phyloP scores from a whole-genome alignment of 2,113 vertebrate genomes.

The Dermatemys mawii region DNA sequence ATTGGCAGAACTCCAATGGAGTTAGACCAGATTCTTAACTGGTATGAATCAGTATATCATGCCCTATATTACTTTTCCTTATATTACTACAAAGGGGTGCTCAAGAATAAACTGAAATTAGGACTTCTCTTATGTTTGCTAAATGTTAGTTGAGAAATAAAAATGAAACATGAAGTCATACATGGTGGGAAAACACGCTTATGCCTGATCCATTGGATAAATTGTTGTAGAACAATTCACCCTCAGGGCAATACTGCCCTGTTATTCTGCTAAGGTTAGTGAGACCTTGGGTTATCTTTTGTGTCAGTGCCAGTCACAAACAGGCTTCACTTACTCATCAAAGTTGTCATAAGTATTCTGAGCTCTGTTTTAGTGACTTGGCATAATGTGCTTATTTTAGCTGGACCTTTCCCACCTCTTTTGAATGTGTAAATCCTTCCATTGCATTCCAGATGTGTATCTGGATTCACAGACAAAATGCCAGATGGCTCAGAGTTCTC shows the following conservation, averaged over 20 bases:
- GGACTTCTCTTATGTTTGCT: background rate
- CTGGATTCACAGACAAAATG: background rate
- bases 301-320: background rate
- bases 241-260: background rate
- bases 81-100: background rate
- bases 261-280: background rate
- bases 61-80: accelerated
- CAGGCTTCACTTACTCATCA: background rate
- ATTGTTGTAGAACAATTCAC: background rate
- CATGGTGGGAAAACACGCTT: background rate
- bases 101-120: background rate
- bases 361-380: background rate
- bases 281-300: background rate
- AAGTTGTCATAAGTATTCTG: background rate
- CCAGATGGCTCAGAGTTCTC: constrained; percentile 26
- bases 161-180: background rate
- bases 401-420: background rate
- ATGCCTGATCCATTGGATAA: background rate
- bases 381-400: accelerated
- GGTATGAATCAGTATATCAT: background rate
- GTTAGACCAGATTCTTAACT: background rate
- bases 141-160: background rate
- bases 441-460: background rate
- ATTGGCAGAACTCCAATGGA: background rate
- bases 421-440: background rate